A percentile compares a stretch with the other conserved stretches of the same genome.
phyloP scores from a whole-genome alignment of 2,797 vertebrate species.

The Crenuchus spilurus region DNA sequence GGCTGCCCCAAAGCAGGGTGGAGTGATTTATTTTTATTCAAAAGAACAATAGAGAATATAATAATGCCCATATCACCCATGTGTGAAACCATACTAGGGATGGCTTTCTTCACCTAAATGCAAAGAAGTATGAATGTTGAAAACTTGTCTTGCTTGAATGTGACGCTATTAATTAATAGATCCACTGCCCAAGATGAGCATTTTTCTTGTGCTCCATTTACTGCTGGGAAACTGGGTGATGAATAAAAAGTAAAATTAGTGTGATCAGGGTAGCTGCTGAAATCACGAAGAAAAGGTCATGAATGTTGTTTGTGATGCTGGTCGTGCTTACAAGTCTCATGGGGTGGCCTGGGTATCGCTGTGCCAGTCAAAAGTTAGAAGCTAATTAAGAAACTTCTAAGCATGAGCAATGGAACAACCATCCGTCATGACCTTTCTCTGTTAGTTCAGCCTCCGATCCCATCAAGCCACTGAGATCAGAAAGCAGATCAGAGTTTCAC shows the following conservation, averaged over 20 bases:
- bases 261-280: slow-evolving; percentile 29
- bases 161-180: slow-evolving; percentile 28
- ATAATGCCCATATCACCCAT: too few species aligned
- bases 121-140: slow-evolving; percentile 17
- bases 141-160: slow-evolving; percentile 8
- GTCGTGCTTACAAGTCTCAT: slow-evolving; percentile 19
- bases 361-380: slow-evolving; percentile 41
- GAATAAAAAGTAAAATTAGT: slow-evolving; percentile 30
- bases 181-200: slow-evolving; percentile 12
- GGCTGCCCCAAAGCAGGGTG: too few species aligned
- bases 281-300: slow-evolving; percentile 38
- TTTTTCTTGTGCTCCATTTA: slow-evolving; percentile 22
- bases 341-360: slow-evolving; percentile 16
- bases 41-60: too few species aligned
- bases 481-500: slow-evolving; percentile 15
- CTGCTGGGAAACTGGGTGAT: slow-evolving; percentile 3
- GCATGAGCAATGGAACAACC: slow-evolving; percentile 9
- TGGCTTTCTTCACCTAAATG: too few species aligned
- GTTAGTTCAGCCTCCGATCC: slow-evolving; percentile 4
- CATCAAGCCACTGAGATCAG: neutral
- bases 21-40: too few species aligned
- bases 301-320: slow-evolving; percentile 35
- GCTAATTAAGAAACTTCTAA: slow-evolving; percentile 43
- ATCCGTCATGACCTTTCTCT: slow-evolving; percentile 38
- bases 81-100: too few species aligned